Conservation (phyloP, 2,888 invertebrate species). For the Rhamphomyia laevipes region DNA sequence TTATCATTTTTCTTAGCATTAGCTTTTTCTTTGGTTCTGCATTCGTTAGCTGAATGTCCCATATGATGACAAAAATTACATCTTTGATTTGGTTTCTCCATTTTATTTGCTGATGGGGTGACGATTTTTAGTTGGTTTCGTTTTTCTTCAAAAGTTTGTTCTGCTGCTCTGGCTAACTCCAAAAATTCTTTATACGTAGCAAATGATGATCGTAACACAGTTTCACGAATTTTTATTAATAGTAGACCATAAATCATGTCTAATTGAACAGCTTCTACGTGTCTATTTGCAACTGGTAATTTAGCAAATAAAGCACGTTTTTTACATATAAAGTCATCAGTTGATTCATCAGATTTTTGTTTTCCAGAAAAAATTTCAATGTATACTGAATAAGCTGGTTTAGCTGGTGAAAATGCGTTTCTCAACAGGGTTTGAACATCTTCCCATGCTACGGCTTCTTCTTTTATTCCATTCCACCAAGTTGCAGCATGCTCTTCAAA, state of each 20-base stretch:
- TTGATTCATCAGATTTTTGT: too few species aligned
- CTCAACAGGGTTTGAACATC: too few species aligned
- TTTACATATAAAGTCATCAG: too few species aligned
- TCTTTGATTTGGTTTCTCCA: background rate
- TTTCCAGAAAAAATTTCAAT: too few species aligned
- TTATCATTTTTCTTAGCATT: background rate
- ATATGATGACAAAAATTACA: background rate
- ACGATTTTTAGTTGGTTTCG: background rate
- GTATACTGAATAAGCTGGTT: too few species aligned
- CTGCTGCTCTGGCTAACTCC: background rate
- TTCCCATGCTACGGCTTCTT: too few species aligned
- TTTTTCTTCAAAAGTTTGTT: too few species aligned
- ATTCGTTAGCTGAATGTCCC: background rate
- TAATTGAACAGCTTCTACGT: too few species aligned
- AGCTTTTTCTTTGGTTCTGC: background rate
- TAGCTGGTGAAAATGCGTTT: too few species aligned
- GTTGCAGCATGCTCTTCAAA: slow-evolving; percentile 13
- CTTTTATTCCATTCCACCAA: slow-evolving; percentile 16
- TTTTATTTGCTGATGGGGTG: background rate
- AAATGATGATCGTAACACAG: background rate
- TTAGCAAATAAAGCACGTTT: too few species aligned
- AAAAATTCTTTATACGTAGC: background rate
- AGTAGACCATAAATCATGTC: too few species aligned
- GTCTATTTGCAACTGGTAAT: too few species aligned
- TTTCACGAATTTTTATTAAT: background rate